Evolutionary conservation across 2,888 invertebrate species (phyloP), one percentile per base, ranked within the genome.

Genomic region (Brachyptera risi): DNA sequence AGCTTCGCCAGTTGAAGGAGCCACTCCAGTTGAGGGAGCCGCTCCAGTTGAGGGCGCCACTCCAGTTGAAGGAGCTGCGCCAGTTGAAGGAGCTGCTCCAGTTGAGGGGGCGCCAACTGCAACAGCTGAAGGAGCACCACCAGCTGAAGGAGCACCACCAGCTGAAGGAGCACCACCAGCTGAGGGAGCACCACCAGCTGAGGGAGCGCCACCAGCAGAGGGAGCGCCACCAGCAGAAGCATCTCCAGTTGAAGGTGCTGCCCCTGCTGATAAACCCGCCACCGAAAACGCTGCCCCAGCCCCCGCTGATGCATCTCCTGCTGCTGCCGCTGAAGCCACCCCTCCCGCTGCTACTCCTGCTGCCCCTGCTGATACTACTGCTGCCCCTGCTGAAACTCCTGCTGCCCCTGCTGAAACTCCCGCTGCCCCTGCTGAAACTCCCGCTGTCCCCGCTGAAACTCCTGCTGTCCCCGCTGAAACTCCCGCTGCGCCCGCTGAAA

Each of bases 71-170:
- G 68, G 63, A 58, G 66, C 66, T 42, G 64, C 66, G 17, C 59
- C 62, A 21, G 67, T 67, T n/a, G 71, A 70, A 64, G 65, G 67
- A 21, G 69, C 63, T 23, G 44, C 62, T 13, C 44, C 47, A 27
- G 73, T 73, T 71, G 73, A 72, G 73, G 78, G 67, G 71, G 74
- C 58, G 5, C 54, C 51, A 11, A 24, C 68, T 23, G 65, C 71
- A 24, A 73, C 73, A 54, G 69, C 72, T 17, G 49, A 17, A 35
- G 50, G 50, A 7, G 37, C 59, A 0, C 66, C 68, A 19, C 66
- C 67, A 1, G 67, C 69, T 11, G 70, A 69, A 62, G 71, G 71
- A 21, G 70, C 75, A 1, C 62, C 62, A 9, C 59, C 69, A 23
- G 40, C 67, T 24, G 63, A 67, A n/a, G 69, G 67, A 63, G 68